phyloP scores from a whole-genome alignment of 2,888 invertebrate genomes.

The Pharmacophagus antenor region DNA sequence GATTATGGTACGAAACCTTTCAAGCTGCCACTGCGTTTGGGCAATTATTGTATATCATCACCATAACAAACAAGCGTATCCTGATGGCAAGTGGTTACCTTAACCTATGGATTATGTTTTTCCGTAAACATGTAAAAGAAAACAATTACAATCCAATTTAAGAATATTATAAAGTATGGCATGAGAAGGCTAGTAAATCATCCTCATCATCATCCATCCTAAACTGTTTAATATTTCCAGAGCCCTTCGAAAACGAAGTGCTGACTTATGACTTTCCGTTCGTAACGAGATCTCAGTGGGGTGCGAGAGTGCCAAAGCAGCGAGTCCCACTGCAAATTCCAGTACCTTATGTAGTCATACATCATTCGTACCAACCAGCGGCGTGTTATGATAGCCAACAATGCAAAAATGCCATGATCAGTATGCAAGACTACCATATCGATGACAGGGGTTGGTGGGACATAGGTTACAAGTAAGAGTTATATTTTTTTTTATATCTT shows the following conservation, averaged over 20 bases:
- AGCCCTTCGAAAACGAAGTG: slow-evolving; percentile 51
- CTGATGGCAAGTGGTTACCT: no score
- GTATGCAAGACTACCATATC: slow-evolving; percentile 83
- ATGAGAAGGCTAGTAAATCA: background rate
- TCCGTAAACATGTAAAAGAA: no score
- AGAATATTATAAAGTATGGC: no score
- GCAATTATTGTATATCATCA: no score
- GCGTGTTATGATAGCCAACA: slow-evolving; percentile 75
- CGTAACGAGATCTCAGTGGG: slow-evolving; percentile 80
- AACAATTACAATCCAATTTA: no score
- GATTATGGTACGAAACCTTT: no score
- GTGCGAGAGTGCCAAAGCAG: slow-evolving; percentile 75
- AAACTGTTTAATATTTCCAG: slow-evolving; percentile 6
- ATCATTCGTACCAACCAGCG: slow-evolving; percentile 83
- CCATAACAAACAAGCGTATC: no score
- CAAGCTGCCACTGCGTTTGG: no score
- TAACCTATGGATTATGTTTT: no score
- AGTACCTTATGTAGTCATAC: slow-evolving; percentile 85
- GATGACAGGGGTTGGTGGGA: slow-evolving; percentile 81
- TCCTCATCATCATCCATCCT: background rate
- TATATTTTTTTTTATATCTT: background rate
- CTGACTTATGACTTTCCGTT: slow-evolving; percentile 54
- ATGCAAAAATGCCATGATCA: slow-evolving; percentile 80
- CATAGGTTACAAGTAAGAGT: slow-evolving; percentile 78
- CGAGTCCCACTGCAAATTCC: slow-evolving; percentile 75